Conservation (phyloP, 2,113 vertebrate genomes). For the Globicephala melas region DNA sequence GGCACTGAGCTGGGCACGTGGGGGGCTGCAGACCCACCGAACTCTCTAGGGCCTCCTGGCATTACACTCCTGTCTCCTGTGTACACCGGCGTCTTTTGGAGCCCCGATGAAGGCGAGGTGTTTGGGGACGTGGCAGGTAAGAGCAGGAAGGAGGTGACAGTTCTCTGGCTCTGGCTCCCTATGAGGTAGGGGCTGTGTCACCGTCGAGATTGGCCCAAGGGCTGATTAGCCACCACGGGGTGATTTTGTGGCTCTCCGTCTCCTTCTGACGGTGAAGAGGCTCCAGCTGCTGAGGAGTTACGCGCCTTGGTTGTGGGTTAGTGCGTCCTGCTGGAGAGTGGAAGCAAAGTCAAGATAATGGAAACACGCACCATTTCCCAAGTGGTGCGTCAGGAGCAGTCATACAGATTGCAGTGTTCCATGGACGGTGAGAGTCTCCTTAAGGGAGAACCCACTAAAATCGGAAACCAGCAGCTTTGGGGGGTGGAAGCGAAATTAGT, state of each 20-base stretch:
- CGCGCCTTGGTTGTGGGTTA: not conserved
- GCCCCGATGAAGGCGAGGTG: not conserved
- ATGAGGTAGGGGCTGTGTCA: not conserved
- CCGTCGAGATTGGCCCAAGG: fast-evolving
- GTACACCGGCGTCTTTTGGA: fast-evolving
- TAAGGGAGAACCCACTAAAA: not conserved
- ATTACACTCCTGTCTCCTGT: not conserved
- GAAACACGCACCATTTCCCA: fast-evolving
- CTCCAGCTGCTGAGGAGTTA: not conserved
- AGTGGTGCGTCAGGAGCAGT: not conserved
- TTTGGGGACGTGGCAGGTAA: not conserved
- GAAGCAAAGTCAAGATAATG: not conserved
- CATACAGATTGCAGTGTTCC: not conserved
- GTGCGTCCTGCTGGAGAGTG: not conserved
- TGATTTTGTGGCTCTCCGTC: not conserved
- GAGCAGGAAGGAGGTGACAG: not conserved
- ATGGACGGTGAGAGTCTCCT: not conserved
- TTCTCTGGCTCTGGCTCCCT: not conserved
- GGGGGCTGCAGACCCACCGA: not conserved
- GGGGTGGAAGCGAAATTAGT: not conserved
- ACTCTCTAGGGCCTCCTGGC: not conserved
- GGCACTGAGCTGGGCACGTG: not conserved
- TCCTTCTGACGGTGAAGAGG: not conserved
- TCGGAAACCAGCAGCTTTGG: not conserved
- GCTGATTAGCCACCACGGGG: not conserved